Conservation (phyloP, 2,113 vertebrate species). For the Uria lomvia region DNA sequence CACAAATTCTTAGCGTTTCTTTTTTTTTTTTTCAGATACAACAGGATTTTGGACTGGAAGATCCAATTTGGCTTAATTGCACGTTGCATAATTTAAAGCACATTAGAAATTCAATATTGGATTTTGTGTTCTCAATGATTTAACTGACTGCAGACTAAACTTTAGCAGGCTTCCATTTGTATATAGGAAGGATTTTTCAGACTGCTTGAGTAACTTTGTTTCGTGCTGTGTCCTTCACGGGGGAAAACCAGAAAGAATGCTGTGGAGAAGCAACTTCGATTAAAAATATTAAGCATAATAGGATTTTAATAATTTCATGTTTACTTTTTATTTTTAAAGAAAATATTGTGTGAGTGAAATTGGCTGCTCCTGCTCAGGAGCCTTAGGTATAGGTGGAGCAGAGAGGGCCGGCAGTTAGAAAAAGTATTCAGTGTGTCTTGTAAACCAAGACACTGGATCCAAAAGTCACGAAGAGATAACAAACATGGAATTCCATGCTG, state of each 20-base stretch:
- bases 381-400: not conserved
- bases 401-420: not conserved
- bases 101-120: not conserved
- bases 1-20: not conserved
- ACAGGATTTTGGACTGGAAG: not conserved
- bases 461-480: not conserved
- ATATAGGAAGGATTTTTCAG: conserved; percentile 45
- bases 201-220: conserved; percentile 24
- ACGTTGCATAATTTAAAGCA: not conserved
- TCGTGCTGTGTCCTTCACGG: conserved; percentile 30
- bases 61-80: not conserved
- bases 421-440: not conserved
- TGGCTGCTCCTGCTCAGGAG: not conserved
- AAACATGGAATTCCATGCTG: not conserved
- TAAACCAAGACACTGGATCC: not conserved
- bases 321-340: conserved; percentile 49
- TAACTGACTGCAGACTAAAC: conserved; percentile 40
- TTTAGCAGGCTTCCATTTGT: conserved; percentile 16
- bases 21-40: not conserved
- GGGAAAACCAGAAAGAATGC: conserved; percentile 61
- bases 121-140: not conserved
- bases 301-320: not conserved
- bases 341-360: conserved; percentile 26
- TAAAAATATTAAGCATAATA: conserved; percentile 6
- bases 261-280: conserved; percentile 42